Percentiles rank a stretch among this genome's conserved stretches.
phyloP scores from a whole-genome alignment of 2,797 vertebrate genomes.

The Amblyopsis hoosieri region DNA sequence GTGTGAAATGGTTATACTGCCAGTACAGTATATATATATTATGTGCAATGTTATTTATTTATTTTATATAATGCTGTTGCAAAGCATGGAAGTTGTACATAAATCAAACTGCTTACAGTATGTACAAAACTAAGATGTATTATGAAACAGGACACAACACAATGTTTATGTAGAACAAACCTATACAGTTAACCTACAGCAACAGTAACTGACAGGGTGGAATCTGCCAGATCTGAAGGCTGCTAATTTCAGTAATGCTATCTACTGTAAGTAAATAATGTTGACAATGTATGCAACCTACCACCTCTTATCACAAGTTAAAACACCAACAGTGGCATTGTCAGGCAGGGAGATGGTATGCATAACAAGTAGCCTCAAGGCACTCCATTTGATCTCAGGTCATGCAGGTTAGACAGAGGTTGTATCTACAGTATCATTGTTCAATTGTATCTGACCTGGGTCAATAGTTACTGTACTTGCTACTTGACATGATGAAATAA shows the following conservation, averaged over 20 bases:
- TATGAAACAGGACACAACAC: constrained; percentile 1
- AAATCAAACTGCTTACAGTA: background rate
- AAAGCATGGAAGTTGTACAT: constrained; percentile 49
- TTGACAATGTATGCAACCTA: background rate
- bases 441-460: too few species aligned
- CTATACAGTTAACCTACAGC: too few species aligned
- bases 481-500: too few species aligned
- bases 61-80: constrained; percentile 53
- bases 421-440: background rate
- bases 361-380: constrained; percentile 40
- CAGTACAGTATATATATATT: constrained; percentile 19
- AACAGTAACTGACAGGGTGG: too few species aligned
- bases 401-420: constrained; percentile 35
- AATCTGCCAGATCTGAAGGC: constrained; percentile 8
- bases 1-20: constrained; percentile 67
- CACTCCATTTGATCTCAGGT: constrained; percentile 51
- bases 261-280: too few species aligned
- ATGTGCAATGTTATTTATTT: constrained; percentile 57
- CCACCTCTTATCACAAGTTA: background rate
- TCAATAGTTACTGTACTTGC: too few species aligned
- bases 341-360: constrained; percentile 4
- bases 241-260: constrained; percentile 22
- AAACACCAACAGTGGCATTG: background rate
- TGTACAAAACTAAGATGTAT: constrained; percentile 3
- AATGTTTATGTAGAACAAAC: background rate